Base-by-base conservation (phyloP, 1,140 invertebrate genomes). In the Geopemphigus sp. region DNA sequence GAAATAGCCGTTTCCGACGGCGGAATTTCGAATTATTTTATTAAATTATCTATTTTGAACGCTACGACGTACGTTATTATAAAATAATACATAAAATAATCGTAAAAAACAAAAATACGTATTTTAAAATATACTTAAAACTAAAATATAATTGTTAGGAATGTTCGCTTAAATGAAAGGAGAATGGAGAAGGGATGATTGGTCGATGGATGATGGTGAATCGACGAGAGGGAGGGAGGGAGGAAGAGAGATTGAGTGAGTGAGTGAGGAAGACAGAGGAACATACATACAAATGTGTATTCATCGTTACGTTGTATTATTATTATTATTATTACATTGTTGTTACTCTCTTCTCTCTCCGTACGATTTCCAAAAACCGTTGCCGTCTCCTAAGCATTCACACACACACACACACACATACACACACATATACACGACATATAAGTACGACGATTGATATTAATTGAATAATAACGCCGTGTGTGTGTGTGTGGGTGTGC, bases 111-210 rank as follows among this genome's bases (percentile, higher is more conserved):
- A 68, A 1, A 32, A 53, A 19, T 26, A 53, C 1, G 17, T 29
- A 50, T 70, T 17, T 5, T 15, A 47, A 5, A 70, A 70, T 26
- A 70, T 26, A 68, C 50, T 19, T 29, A 70, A 68, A 68, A 24
- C 12, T 19, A 53, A 70, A 70, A 70, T n/a, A n/a, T 26, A 70
- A 70, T 53, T 53, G 24, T 68, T 70, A 70, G 68, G 68, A 70
- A 70, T 70, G 68, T 70, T 70, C 22, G 50, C 17, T 53, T 70
- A 26, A 26, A 53, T 29, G 68, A 70, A 24, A 70, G 47, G 39
- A 24, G 24, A n/a, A n/a, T n/a, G n/a, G n/a, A n/a, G n/a, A n/a
- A n/a, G n/a, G n/a, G n/a, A n/a, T n/a, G n/a, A n/a, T 5, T 24
- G 22, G 15, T 53, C 12, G 26, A 14, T 63, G 19, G 19, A 5